Base-by-base conservation (phyloP, 2,113 vertebrate species). In the Proteles cristata region DNA sequence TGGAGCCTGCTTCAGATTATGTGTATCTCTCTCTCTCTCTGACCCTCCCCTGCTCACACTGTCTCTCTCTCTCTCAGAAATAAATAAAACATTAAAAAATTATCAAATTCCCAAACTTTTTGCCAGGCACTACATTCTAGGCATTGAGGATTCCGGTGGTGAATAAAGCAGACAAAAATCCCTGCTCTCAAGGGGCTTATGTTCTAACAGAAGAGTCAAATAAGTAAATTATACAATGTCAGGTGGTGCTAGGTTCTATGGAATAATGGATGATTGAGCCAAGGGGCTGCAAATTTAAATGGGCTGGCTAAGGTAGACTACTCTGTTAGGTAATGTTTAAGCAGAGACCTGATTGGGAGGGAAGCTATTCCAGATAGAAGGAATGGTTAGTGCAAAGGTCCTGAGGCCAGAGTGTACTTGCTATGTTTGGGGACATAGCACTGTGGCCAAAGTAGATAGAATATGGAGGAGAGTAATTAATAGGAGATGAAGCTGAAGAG, bases 281-380 rank as follows among this genome's bases (percentile, higher is more conserved):
- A 74, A 69, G 19, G 58, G 43, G 17, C 17, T 84, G 23, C 43
- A 82, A 10, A 86, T 80, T 58, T 71, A 69, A 15, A 83, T 11
- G 63, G 45, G 50, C 80, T 93, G 26, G 28, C 68, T 39, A 65
- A 58, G 63, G 35, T 93, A 88, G 76, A 71, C 19, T 81, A n/a
- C 9, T 77, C 16, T 83, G 10, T 58, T 58, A 61, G 7, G 50
- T 53, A 55, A 84, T 92, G 21, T 55, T 85, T 76, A 79, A 88
- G 35, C 16, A 73, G 76, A 88, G 26, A 94, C 28, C 31, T 84
- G 19, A 89, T 2, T 16, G 73, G 15, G 16, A 88, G 16, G 26
- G 93, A 96, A 43, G 61, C 83, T 74, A 93, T 89, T 97, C 21
- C 28, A 97, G 88, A 88, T 21, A 94, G 66, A 94, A 11, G 50